Conservation (phyloP, 2,797 vertebrate genomes). For the Miichthys miiuy region DNA sequence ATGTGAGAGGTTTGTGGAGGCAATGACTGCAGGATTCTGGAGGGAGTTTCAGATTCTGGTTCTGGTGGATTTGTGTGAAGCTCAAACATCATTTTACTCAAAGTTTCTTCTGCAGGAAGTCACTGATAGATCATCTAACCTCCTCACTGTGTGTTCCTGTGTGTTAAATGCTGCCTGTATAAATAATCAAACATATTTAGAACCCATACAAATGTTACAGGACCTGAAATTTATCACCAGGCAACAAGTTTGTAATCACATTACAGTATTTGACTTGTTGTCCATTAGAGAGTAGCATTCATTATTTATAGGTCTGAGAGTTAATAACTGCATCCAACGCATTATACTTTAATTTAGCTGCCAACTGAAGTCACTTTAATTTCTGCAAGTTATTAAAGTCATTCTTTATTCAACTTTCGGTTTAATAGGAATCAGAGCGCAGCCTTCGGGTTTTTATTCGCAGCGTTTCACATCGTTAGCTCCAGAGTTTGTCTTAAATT, state of each 20-base stretch:
- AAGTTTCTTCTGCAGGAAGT: neutral
- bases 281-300: neutral
- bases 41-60: neutral
- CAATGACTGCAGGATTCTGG: slow-evolving; percentile 5
- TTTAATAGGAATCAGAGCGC: neutral
- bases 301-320: neutral
- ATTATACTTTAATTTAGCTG: neutral
- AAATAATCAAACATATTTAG: neutral
- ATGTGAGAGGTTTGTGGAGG: slow-evolving; percentile 9
- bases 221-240: neutral
- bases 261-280: neutral
- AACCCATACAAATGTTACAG: neutral
- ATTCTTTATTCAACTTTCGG: neutral
- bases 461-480: too few relatives aligned
- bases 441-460: too few relatives aligned
- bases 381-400: neutral
- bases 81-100: neutral
- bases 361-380: neutral
- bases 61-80: slow-evolving; percentile 4
- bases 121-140: neutral
- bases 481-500: neutral
- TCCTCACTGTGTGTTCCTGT: neutral
- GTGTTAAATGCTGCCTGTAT: neutral
- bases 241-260: neutral
- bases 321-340: neutral